phyloP scores from a whole-genome alignment of 2,888 invertebrate genomes.

The Folsomia manolachei region DNA sequence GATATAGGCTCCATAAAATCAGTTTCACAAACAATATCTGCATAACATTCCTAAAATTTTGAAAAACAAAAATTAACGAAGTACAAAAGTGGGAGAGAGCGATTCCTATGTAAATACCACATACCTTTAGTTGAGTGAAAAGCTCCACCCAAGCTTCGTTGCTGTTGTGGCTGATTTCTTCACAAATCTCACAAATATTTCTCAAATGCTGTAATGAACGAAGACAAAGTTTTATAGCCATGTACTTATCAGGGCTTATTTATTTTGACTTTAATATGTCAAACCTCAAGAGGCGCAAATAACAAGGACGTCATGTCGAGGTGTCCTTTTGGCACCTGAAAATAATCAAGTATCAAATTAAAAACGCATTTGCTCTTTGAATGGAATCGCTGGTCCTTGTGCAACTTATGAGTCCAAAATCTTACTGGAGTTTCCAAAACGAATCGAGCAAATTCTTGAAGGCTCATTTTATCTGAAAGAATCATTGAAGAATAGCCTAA shows the following conservation, averaged over 20 bases:
- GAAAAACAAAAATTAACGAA: constrained; percentile 10
- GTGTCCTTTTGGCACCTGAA: constrained; percentile 39
- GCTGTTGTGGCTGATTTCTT: constrained; percentile 45
- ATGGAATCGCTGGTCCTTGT: constrained; percentile 30
- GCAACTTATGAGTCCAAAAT: too few relatives aligned
- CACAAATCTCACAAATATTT: constrained; percentile 49
- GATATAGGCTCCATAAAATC: constrained; percentile 51
- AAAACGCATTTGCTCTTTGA: not conserved
- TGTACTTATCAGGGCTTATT: too few relatives aligned
- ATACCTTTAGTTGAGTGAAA: constrained; percentile 40
- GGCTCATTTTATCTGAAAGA: constrained; percentile 48
- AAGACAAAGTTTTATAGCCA: too few relatives aligned
- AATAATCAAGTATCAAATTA: not conserved
- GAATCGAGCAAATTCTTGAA: constrained; percentile 48
- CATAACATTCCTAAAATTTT: constrained; percentile 46
- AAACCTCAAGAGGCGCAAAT: constrained; percentile 49
- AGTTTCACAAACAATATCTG: constrained; percentile 48
- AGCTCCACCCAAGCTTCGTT: constrained; percentile 43
- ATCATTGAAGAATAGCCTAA: constrained; percentile 43
- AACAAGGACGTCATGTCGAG: constrained; percentile 49
- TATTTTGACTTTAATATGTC: too few relatives aligned
- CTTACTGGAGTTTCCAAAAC: constrained; percentile 48
- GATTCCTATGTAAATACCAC: not conserved
- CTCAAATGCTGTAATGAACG: constrained; percentile 47
- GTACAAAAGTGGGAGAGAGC: not conserved